These are phyloP conservation scores for Phortica okadai DNA, from an alignment of 2,888 invertebrate genomes.

Conservation along the genomic window DNA sequence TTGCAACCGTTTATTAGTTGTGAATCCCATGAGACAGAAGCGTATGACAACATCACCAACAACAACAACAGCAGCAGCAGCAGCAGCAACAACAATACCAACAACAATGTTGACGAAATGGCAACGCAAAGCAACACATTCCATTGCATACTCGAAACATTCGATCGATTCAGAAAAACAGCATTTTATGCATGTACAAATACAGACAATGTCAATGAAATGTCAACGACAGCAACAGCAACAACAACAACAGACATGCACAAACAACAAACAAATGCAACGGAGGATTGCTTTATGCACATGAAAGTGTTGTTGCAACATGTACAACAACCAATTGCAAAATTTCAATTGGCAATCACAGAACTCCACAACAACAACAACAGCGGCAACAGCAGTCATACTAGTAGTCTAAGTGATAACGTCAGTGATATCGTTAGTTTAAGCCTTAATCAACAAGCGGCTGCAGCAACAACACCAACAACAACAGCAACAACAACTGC, in stretches of 20 bases:
- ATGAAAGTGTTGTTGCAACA: conserved; percentile 64
- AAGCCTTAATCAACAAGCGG: conserved; percentile 47
- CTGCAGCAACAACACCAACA: conserved; percentile 38
- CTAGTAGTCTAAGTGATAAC: conserved; percentile 51
- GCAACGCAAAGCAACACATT: conserved; percentile 60
- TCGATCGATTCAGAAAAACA: conserved; percentile 54
- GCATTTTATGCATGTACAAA: conserved; percentile 59
- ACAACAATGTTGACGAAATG: conserved; percentile 32
- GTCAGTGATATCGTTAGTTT: conserved; percentile 59
- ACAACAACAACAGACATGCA: conserved; percentile 24
- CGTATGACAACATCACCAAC: conserved; percentile 30
- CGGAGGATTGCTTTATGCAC: conserved; percentile 60
- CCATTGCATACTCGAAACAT: conserved; percentile 70
- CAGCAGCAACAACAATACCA: conserved; percentile 16
- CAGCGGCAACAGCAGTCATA: conserved; percentile 28
- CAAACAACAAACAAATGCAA: conserved; percentile 24
- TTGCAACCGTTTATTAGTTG: conserved; percentile 69
- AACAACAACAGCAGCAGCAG: conserved; percentile 24
- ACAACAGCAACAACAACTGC: conserved; percentile 24
- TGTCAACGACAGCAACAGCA: conserved; percentile 32
- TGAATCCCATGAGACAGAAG: conserved; percentile 38
- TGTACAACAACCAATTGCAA: conserved; percentile 66
- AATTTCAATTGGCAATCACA: conserved; percentile 72
- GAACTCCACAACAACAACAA: conserved; percentile 42
- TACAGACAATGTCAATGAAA: conserved; percentile 23